A percentile compares a stretch with the other conserved stretches of the same genome.
Evolutionary conservation across 2,888 invertebrate genomes (phyloP).

Genomic region (Cheilosia soror): DNA sequence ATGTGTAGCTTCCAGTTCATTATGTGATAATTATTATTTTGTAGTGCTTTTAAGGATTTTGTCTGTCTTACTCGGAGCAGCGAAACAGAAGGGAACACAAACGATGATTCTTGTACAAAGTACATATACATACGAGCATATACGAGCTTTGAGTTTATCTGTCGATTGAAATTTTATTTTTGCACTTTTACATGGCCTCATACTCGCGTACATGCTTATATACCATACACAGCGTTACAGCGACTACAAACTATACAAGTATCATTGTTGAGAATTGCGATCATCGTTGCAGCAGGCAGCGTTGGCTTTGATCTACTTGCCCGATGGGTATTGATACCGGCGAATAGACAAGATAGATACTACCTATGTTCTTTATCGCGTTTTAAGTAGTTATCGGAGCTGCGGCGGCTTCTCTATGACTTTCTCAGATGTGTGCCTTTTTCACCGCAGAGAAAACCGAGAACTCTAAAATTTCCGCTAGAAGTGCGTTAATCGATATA

Average conservation of each 20-base stretch:
- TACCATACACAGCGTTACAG: too few relatives aligned
- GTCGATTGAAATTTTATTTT: slow-evolving; percentile 38
- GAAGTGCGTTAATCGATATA: slow-evolving; percentile 66
- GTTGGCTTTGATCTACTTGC: slow-evolving; percentile 63
- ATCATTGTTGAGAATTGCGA: slow-evolving; percentile 31
- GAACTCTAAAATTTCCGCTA: slow-evolving; percentile 56
- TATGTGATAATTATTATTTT: slow-evolving; percentile 65
- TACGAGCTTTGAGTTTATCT: slow-evolving; percentile 1
- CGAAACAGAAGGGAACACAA: slow-evolving; percentile 39
- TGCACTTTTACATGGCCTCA: slow-evolving; percentile 12
- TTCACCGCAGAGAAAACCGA: slow-evolving; percentile 70
- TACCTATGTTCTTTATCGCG: slow-evolving; percentile 23
- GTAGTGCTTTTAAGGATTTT: slow-evolving; percentile 58
- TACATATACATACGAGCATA: background rate
- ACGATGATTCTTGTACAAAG: slow-evolving; percentile 7
- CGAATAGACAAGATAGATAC: slow-evolving; percentile 49
- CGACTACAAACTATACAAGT: slow-evolving; percentile 6
- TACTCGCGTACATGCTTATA: background rate
- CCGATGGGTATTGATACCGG: slow-evolving; percentile 40
- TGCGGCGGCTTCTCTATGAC: slow-evolving; percentile 65
- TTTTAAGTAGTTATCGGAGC: slow-evolving; percentile 34
- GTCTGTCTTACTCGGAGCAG: slow-evolving; percentile 4
- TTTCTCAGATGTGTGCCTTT: slow-evolving; percentile 56
- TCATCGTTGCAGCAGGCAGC: slow-evolving; percentile 14
- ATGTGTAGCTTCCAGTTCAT: slow-evolving; percentile 59